Percentiles rank a stretch among this genome's conserved stretches.
Evolutionary conservation across 2,888 invertebrate species (phyloP).

Genomic region (Sesia bembeciformis): DNA sequence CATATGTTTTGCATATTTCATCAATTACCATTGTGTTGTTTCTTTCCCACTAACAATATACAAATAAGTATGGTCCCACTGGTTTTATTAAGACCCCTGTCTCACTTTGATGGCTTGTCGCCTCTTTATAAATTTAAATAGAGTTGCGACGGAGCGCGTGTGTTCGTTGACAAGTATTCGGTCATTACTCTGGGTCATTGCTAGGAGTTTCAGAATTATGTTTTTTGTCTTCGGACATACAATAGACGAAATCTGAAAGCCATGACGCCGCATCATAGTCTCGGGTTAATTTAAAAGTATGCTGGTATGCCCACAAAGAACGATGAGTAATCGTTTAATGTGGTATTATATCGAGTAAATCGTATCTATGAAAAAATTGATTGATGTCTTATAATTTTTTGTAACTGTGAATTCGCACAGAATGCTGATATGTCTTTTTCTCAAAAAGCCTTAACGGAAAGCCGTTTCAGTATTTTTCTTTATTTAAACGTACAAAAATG

Average conservation of each 20-base stretch:
- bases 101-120: conserved; percentile 24
- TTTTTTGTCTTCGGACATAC: background rate
- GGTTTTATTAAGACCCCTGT: conserved; percentile 36
- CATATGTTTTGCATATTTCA: conserved; percentile 56
- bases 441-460: too few relatives aligned
- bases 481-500: too few relatives aligned
- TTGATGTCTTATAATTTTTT: background rate
- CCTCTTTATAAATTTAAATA: conserved; percentile 27
- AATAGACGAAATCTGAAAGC: background rate
- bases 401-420: too few relatives aligned
- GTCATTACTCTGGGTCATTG: conserved; percentile 18
- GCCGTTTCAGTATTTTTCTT: too few relatives aligned
- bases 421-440: too few relatives aligned
- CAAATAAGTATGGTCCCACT: conserved; percentile 40
- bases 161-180: conserved; percentile 16
- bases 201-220: conserved; percentile 11
- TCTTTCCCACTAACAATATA: conserved; percentile 45
- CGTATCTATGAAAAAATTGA: background rate
- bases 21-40: conserved; percentile 48
- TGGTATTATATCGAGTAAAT: background rate
- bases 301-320: background rate
- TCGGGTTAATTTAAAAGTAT: background rate
- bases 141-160: conserved; percentile 8
- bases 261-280: conserved; percentile 1
- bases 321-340: background rate